A percentile compares a stretch with the other conserved stretches of the same genome.
Evolutionary conservation across 2,888 invertebrate genomes (phyloP).

Genomic region (Diabrotica balteata): DNA sequence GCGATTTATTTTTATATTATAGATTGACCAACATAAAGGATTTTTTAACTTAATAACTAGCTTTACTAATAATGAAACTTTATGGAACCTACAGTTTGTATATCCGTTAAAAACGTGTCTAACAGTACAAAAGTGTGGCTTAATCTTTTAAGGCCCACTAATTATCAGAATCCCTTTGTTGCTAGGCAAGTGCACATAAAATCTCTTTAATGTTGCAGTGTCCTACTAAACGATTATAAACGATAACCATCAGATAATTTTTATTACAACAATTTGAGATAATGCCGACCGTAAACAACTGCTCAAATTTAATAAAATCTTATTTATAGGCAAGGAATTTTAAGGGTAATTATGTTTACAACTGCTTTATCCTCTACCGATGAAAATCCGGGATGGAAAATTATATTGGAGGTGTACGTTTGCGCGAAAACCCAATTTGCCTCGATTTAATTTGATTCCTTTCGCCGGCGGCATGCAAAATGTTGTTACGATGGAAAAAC

Average conservation of each 20-base stretch:
- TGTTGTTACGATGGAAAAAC: slow-evolving; percentile 14
- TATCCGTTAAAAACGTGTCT: too few relatives aligned
- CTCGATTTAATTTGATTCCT: slow-evolving; percentile 25
- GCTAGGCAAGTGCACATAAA: neutral
- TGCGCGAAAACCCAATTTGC: slow-evolving; percentile 25
- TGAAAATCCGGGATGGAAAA: slow-evolving; percentile 18
- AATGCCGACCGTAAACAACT: slow-evolving; percentile 18
- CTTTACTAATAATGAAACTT: too few relatives aligned
- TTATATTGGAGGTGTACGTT: slow-evolving; percentile 21
- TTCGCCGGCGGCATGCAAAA: slow-evolving; percentile 9
- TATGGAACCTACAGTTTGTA: too few relatives aligned
- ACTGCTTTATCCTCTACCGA: slow-evolving; percentile 22
- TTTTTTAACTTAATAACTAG: too few relatives aligned
- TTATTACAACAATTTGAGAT: slow-evolving; percentile 24
- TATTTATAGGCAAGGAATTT: slow-evolving; percentile 28
- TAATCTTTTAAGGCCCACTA: too few relatives aligned
- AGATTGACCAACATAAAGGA: too few relatives aligned
- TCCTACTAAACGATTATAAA: slow-evolving; percentile 19
- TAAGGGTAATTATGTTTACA: slow-evolving; percentile 24
- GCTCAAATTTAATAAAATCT: slow-evolving; percentile 28
- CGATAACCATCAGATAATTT: slow-evolving; percentile 16
- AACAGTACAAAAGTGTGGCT: too few relatives aligned
- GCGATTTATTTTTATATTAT: too few relatives aligned
- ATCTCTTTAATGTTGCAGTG: slow-evolving; percentile 7
- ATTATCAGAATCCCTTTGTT: too few relatives aligned